Percentiles rank a stretch among this genome's conserved stretches.
Evolutionary conservation across 1,140 invertebrate genomes (phyloP).

Genomic region (Drosophila bipectinata): DNA sequence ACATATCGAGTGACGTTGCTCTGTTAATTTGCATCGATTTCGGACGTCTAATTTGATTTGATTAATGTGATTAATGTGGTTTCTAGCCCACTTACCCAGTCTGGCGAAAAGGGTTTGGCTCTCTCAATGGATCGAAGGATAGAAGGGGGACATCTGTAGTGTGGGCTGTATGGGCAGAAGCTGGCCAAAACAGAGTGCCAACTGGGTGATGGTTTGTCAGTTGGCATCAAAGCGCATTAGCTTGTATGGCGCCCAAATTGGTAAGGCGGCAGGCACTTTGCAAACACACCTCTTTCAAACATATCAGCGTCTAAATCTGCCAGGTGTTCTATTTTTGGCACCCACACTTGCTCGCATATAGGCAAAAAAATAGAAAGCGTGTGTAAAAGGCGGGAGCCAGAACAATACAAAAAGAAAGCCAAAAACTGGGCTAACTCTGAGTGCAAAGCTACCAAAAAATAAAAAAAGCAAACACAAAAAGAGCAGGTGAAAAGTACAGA

Average conservation of each 20-base stretch:
- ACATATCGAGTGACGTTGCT: conserved; percentile 60
- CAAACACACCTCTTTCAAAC: conserved; percentile 51
- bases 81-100: neutral
- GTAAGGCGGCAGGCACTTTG: conserved; percentile 72
- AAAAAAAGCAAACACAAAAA: conserved; percentile 14
- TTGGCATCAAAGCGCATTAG: conserved; percentile 74
- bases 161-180: conserved; percentile 5
- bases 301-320: conserved; percentile 72
- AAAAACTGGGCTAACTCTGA: conserved; percentile 72
- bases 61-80: conserved; percentile 73
- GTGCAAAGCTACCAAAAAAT: conserved; percentile 54
- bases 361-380: conserved; percentile 7
- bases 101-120: neutral
- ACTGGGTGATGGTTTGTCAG: conserved; percentile 52
- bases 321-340: conserved; percentile 67
- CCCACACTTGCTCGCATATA: conserved; percentile 26
- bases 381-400: conserved; percentile 40
- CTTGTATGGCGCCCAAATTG: conserved; percentile 72
- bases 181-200: conserved; percentile 30
- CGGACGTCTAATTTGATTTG: conserved; percentile 65
- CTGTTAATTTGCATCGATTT: conserved; percentile 71
- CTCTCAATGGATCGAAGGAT: neutral
- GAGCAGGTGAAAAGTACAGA: conserved; percentile 25
- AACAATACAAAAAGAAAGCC: conserved; percentile 66
- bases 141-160: too few species aligned